These are phyloP conservation scores for Anthophora plumipes DNA, from an alignment of 2,888 invertebrate species.

Conservation along the genomic window DNA sequence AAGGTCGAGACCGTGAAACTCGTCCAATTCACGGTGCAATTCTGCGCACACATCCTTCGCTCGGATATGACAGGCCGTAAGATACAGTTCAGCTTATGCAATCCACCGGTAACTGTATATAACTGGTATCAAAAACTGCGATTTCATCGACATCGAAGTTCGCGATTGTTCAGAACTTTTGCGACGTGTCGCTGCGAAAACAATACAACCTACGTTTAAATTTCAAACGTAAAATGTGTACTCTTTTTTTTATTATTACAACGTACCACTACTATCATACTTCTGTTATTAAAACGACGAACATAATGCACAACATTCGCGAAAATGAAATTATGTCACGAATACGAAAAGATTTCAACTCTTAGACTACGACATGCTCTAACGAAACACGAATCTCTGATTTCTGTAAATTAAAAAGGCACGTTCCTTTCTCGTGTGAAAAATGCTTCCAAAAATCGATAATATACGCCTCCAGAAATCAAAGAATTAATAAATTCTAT, in stretches of 20 bases:
- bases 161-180: not conserved
- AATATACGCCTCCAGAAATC: too few relatives aligned
- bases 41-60: constrained; percentile 64
- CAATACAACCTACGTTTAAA: not conserved
- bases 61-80: constrained; percentile 48
- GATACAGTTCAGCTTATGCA: constrained; percentile 55
- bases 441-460: too few relatives aligned
- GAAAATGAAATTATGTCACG: too few relatives aligned
- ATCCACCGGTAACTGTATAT: constrained; percentile 36
- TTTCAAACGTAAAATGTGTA: too few relatives aligned
- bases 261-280: not conserved
- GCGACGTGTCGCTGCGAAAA: not conserved
- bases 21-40: constrained; percentile 71
- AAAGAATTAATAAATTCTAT: too few relatives aligned
- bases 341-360: too few relatives aligned
- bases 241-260: not conserved
- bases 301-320: too few relatives aligned
- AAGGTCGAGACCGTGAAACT: constrained; percentile 75
- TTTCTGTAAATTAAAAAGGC: too few relatives aligned
- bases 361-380: too few relatives aligned
- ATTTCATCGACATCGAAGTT: constrained; percentile 14
- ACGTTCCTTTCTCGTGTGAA: too few relatives aligned
- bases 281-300: not conserved
- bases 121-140: constrained; percentile 30
- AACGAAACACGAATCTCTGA: too few relatives aligned